Base-by-base conservation (phyloP, 1,140 invertebrate species). In the Chymomyza costata region DNA sequence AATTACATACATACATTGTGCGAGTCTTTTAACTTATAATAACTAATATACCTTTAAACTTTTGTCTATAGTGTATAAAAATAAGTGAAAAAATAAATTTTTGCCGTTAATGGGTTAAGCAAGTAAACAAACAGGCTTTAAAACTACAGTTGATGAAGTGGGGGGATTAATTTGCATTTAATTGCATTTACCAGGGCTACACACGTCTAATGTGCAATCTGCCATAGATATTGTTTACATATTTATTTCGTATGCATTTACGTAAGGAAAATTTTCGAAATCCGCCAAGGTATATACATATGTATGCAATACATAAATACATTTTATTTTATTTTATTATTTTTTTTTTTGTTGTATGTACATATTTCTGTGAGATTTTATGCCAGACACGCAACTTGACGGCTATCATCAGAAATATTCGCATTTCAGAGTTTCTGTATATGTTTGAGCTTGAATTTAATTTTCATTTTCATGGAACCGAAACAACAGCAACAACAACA, bases 31-130 rank as follows among this genome's bases (percentile, higher is more conserved):
- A n/a, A n/a, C n/a, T n/a, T n/a, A n/a, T n/a, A n/a, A n/a, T n/a
- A n/a, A n/a, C n/a, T n/a, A n/a, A n/a, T n/a, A n/a, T n/a, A n/a
- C n/a, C n/a, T n/a, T n/a, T n/a, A n/a, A n/a, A n/a, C n/a, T n/a
- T n/a, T n/a, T n/a, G 10, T 28, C 5, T 10, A 28, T 5, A 28
- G 10, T 28, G 25, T 45, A 28, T 7, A 47, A 3, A 25, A n/a
- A 11, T 14, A 43, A n/a, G n/a, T n/a, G n/a, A n/a, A n/a, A 44
- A 14, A 17, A 11, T 16, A 10, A 45, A 21, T 17, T 48, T 50
- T 48, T 50, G 37, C 49, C 35, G 55, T 50, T 52, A 78, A 76
- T 65, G 57, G 65, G 71, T 76, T 70, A 78, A 76, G 34, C 56
- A 48, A 54, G 32, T 39, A 28, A 18, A 19, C 11, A 25, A 21